Evolutionary conservation across 2,113 vertebrate species (phyloP).

Genomic region (Lamprologus speciosus): DNA sequence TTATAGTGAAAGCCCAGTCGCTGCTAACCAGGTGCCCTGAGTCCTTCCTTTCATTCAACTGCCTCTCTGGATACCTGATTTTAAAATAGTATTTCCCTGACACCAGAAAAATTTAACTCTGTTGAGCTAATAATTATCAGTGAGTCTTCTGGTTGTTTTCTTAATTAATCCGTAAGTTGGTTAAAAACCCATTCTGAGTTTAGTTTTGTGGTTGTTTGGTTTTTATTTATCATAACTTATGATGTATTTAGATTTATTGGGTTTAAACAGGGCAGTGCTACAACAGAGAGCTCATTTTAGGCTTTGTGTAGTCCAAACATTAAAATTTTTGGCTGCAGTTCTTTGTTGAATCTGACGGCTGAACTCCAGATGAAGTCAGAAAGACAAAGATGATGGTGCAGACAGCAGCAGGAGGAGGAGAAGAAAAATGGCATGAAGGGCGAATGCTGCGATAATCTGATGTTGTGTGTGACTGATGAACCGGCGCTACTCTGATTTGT

Average conservation of each 20-base stretch:
- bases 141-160: background rate
- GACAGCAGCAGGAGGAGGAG: background rate
- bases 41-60: background rate
- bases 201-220: background rate
- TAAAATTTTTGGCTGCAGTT: background rate
- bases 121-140: background rate
- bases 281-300: background rate
- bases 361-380: background rate
- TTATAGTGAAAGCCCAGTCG: background rate
- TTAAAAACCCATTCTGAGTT: background rate
- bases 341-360: background rate
- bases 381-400: background rate
- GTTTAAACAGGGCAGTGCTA: background rate
- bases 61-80: background rate
- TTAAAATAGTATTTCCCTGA: background rate
- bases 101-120: background rate
- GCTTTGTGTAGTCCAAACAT: background rate
- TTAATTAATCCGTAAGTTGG: background rate
- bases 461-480: slow-evolving; percentile 30
- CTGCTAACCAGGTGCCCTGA: background rate
- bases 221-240: background rate
- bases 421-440: background rate
- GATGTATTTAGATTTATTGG: background rate
- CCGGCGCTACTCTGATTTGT: slow-evolving; percentile 26
- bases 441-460: slow-evolving; percentile 8